Evolutionary conservation across 2,113 vertebrate species (phyloP).

Genomic region (Oncorhynchus masou): DNA sequence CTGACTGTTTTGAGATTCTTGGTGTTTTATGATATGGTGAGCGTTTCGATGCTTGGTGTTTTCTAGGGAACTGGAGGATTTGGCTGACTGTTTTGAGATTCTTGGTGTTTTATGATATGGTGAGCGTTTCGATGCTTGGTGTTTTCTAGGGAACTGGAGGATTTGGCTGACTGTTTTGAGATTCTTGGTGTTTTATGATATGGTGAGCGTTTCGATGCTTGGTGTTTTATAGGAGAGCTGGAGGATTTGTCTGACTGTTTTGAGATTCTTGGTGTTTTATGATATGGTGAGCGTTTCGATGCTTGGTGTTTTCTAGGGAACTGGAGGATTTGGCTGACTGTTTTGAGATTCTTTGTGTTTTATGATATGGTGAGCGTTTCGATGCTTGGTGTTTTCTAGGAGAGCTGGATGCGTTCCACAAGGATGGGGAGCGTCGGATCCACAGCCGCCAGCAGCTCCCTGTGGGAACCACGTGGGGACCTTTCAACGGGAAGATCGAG

Average conservation of each 20-base stretch:
- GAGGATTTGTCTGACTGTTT: too few relatives aligned
- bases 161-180: too few relatives aligned
- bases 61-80: too few relatives aligned
- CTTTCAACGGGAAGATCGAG: conserved; percentile 96
- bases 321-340: neutral
- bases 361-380: conserved; percentile 26
- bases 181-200: neutral
- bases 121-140: conserved; percentile 46
- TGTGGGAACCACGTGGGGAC: conserved; percentile 97
- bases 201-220: conserved; percentile 25
- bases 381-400: conserved; percentile 77
- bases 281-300: conserved; percentile 24
- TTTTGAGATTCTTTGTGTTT: neutral
- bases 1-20: too few relatives aligned
- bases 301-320: conserved; percentile 57
- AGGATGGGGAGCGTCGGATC: conserved; percentile 92
- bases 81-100: neutral
- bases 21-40: too few relatives aligned
- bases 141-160: too few relatives aligned
- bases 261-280: neutral
- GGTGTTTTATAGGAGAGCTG: conserved; percentile 76
- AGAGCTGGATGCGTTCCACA: conserved; percentile 91
- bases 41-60: too few relatives aligned
- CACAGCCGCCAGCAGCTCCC: conserved; percentile 96
- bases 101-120: conserved; percentile 1